Conservation (phyloP, 2,888 invertebrate species). For the Antitype chi region DNA sequence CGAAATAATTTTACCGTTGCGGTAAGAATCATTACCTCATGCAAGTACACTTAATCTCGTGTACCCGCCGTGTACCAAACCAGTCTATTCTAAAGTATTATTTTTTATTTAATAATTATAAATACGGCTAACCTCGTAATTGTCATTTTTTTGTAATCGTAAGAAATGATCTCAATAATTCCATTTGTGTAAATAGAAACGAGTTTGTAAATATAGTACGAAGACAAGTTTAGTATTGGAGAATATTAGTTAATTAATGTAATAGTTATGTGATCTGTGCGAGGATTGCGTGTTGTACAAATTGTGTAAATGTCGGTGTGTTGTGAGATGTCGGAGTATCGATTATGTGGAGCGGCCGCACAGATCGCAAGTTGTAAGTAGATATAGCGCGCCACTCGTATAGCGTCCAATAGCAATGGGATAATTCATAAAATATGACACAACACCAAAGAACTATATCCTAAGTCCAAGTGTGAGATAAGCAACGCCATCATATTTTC, state of each 20-base stretch:
- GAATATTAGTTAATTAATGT: constrained; percentile 73
- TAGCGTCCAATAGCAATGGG: constrained; percentile 88
- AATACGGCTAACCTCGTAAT: constrained; percentile 82
- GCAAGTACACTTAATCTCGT: constrained; percentile 70
- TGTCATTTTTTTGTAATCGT: constrained; percentile 84
- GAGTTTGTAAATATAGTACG: constrained; percentile 84
- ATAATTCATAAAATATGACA: constrained; percentile 82
- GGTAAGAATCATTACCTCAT: constrained; percentile 81
- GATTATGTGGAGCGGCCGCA: constrained; percentile 69
- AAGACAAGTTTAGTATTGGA: constrained; percentile 74
- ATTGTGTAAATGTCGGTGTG: constrained; percentile 67
- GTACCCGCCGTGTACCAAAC: constrained; percentile 82
- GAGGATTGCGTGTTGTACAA: constrained; percentile 69
- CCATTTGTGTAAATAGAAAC: constrained; percentile 89
- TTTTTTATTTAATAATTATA: constrained; percentile 81
- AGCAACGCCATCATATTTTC: constrained; percentile 85
- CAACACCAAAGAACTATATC: constrained; percentile 89
- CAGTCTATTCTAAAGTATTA: constrained; percentile 89
- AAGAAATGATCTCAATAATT: constrained; percentile 90
- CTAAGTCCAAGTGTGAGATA: constrained; percentile 83
- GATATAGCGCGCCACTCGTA: constrained; percentile 81
- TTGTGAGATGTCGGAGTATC: constrained; percentile 55
- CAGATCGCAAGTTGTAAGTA: constrained; percentile 72
- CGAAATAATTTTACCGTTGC: constrained; percentile 60
- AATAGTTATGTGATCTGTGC: constrained; percentile 76